Evolutionary conservation across 2,113 vertebrate genomes (phyloP).

Genomic region (Poecile atricapillus): DNA sequence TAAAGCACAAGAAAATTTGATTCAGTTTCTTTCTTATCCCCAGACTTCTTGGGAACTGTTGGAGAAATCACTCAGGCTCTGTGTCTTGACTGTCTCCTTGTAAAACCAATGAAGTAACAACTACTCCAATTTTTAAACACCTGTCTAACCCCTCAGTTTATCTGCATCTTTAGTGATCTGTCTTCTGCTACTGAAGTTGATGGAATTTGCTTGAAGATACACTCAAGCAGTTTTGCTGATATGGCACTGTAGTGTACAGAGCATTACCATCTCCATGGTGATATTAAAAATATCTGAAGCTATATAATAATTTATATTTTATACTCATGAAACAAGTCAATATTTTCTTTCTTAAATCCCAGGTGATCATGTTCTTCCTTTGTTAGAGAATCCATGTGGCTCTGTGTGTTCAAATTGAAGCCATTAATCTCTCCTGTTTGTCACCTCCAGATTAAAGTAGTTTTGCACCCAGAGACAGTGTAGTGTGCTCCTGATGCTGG

Average conservation of each 20-base stretch:
- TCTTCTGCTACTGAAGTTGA: neutral
- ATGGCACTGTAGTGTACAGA: neutral
- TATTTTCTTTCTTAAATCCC: neutral
- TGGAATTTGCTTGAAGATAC: neutral
- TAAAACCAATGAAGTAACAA: neutral
- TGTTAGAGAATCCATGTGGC: neutral
- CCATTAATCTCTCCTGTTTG: constrained; percentile 31
- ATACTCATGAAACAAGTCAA: neutral
- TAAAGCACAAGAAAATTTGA: neutral
- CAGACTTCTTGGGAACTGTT: neutral
- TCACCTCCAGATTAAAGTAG: neutral
- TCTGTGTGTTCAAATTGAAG: neutral
- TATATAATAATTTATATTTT: neutral
- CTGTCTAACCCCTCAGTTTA: neutral
- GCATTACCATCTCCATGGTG: neutral
- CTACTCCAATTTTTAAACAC: neutral
- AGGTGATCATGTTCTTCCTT: neutral
- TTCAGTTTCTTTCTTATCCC: neutral
- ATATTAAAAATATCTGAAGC: neutral
- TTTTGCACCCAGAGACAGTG: neutral
- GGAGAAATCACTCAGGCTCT: neutral
- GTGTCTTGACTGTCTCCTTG: neutral
- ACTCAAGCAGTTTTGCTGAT: neutral
- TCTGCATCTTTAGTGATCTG: neutral
- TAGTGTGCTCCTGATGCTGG: neutral